phyloP scores from a whole-genome alignment of 2,113 vertebrate genomes.

The Tychaedon coryphoeus region DNA sequence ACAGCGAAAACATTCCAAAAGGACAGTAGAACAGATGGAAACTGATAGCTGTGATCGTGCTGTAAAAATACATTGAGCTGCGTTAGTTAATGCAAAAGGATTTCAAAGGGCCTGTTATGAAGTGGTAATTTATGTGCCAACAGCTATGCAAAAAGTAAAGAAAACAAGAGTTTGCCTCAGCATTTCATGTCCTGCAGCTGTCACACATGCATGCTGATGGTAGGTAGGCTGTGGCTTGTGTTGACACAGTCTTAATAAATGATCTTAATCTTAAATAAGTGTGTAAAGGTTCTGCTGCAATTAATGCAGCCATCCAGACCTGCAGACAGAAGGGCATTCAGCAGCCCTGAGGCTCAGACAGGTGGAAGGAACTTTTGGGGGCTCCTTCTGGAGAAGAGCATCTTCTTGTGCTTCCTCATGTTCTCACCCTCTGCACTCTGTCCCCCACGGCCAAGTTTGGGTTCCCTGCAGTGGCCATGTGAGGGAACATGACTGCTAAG shows the following conservation, averaged over 20 bases:
- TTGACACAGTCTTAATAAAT: not conserved
- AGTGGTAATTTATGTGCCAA: slow-evolving; percentile 40
- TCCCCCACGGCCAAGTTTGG: not conserved
- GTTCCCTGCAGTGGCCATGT: not conserved
- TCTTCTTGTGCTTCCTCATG: accelerated
- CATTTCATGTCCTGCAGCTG: not conserved
- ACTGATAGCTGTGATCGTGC: not conserved
- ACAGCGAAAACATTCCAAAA: slow-evolving; percentile 13
- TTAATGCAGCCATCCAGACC: not conserved
- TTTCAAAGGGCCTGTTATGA: not conserved
- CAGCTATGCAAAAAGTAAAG: not conserved
- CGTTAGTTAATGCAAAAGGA: slow-evolving; percentile 1
- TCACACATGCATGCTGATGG: not conserved
- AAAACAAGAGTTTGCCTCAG: not conserved
- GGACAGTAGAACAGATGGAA: slow-evolving; percentile 42
- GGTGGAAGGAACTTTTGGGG: not conserved
- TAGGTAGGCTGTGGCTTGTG: not conserved
- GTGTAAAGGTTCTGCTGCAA: not conserved
- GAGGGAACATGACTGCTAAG: not conserved
- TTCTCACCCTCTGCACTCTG: accelerated
- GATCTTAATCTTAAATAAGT: not conserved
- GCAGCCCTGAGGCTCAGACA: not conserved
- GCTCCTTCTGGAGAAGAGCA: not conserved
- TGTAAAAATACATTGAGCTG: not conserved
- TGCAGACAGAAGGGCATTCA: not conserved